Conservation (phyloP, 1,140 invertebrate genomes). For the Coelopa frigida region DNA sequence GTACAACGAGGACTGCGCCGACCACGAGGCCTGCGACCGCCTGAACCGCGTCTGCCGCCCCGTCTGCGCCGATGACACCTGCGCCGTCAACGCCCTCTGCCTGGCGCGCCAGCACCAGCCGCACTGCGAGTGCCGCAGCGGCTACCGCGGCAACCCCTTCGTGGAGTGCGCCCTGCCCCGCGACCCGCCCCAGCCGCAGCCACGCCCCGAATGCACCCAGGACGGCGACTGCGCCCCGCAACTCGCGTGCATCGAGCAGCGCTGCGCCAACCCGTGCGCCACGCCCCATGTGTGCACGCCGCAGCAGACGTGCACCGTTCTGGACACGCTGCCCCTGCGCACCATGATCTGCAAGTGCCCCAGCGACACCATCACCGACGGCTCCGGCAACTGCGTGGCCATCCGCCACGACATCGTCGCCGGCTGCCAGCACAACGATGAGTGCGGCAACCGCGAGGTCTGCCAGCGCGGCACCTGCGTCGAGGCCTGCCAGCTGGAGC, state of each 20-base stretch:
- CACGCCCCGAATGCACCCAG: constrained; percentile 57
- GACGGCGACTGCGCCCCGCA: constrained; percentile 69
- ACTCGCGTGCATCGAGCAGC: constrained; percentile 67
- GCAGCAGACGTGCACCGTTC: constrained; percentile 68
- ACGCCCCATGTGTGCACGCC: constrained; percentile 59
- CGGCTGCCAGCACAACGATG: constrained; percentile 56
- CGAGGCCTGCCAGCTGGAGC: constrained; percentile 66
- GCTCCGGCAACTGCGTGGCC: constrained; percentile 55
- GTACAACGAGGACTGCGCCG: constrained; percentile 83
- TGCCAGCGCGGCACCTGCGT: constrained; percentile 69
- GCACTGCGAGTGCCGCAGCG: constrained; percentile 66
- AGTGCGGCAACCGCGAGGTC: constrained; percentile 64
- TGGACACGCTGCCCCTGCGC: constrained; percentile 69
- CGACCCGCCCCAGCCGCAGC: constrained; percentile 27
- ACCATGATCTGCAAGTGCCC: constrained; percentile 78
- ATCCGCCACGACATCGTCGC: constrained; percentile 43
- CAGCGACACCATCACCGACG: constrained; percentile 58
- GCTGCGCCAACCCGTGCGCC: constrained; percentile 69
- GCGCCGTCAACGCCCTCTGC: constrained; percentile 68
- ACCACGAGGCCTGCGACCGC: constrained; percentile 77
- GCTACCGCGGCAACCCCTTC: constrained; percentile 72
- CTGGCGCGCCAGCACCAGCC: constrained; percentile 66
- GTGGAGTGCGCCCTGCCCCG: constrained; percentile 56
- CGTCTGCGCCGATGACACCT: constrained; percentile 70
- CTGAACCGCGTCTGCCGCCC: constrained; percentile 75